Base-by-base conservation (phyloP, 2,113 vertebrate genomes). In the Phrynosoma blainvillii region DNA sequence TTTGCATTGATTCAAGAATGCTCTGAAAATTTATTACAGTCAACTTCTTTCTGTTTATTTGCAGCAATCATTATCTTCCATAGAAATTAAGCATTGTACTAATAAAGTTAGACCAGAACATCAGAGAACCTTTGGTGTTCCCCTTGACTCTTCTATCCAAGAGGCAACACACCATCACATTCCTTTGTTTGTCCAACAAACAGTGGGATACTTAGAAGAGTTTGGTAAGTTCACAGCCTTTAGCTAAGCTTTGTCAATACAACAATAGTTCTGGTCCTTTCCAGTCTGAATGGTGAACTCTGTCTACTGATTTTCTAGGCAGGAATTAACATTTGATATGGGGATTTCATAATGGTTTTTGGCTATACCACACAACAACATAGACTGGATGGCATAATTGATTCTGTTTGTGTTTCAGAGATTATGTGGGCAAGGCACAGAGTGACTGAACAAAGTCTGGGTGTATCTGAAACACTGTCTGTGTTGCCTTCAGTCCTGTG, bases 191-290 rank as follows among this genome's bases (percentile, higher is more conserved):
- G 90, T 98, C 21, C 89, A 87, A 88, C 91, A 97, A 85, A 96
- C 97, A 95, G 96, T 98, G 85, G 95, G 97, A 77, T 97, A 96
- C 90, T 93, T 98, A 40, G 96, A 97, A 88, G 89, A 79, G 4
- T 94, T 96, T 75, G 97, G 97, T 97, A 94, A 93, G 90, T 88
- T 18, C 20, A 14, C 36, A 5, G 25, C n/a, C 8, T 85, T 88
- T 30, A 21, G 2, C 18, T 59, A 84, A 0, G 0, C 11, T n/a
- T 47, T 87, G 65, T 88, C 10, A 59, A 92, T 86, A 70, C 0
- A 21, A n/a, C 1, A 65, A 23, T 76, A 65, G 14, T 76, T 84
- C 86, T 71, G 79, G 2, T 21, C 71, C 10, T 82, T 47, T 62
- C 75, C 20, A 56, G 20, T 47, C 25, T 42, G 54, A 73, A 62